Base-by-base conservation (phyloP, 2,888 invertebrate genomes). In the Griposia aprilina region DNA sequence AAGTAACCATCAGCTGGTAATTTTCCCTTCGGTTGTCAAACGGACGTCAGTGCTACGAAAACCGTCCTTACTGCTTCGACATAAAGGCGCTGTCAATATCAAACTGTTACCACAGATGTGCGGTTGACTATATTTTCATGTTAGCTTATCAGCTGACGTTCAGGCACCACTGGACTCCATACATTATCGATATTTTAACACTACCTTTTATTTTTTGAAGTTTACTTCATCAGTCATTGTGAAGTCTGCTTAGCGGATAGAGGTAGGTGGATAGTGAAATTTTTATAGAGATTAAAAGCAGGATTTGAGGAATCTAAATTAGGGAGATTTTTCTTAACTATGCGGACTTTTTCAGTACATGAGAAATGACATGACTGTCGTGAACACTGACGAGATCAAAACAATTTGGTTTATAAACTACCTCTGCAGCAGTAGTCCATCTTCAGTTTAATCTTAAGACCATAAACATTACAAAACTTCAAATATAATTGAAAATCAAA, bases 201-300 rank as follows among this genome's bases (percentile, higher is more conserved):
- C 15, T 11, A 1, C 8, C 8, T 15, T 30, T 45, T 11, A 23
- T 52, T 15, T 41, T 70, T 17, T 66, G 0, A 81, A 67, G 41
- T 67, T 71, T 52, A 62, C 62, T 57, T 82, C 67, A 63, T 81
- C 50, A 68, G 57, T 81, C 57, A 81, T 62, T 57, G 4, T 59
- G 0, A 2, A 36, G 30, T 23, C 13, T 52, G 20, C 20, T 60
- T 45, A 15, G 15, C 8, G 36, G 4, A 41, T 63, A 65, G 23
- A 63, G 20, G 6, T 48, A 63, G 20, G 6, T 48, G 13, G 20
- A 48, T 20, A 23, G n/a, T 36, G 3, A n/a, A 0, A 6, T 26
- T 50, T 36, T 36, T 36, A 50, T 26, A 8, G 13, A 17, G 11
- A 17, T 65, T 48, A 17, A 69, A 26, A 20, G 1, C 26, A 23